Percentiles rank a stretch among this genome's conserved stretches.
phyloP scores from a whole-genome alignment of 1,140 invertebrate species.

The Portunus trituberculatus region DNA sequence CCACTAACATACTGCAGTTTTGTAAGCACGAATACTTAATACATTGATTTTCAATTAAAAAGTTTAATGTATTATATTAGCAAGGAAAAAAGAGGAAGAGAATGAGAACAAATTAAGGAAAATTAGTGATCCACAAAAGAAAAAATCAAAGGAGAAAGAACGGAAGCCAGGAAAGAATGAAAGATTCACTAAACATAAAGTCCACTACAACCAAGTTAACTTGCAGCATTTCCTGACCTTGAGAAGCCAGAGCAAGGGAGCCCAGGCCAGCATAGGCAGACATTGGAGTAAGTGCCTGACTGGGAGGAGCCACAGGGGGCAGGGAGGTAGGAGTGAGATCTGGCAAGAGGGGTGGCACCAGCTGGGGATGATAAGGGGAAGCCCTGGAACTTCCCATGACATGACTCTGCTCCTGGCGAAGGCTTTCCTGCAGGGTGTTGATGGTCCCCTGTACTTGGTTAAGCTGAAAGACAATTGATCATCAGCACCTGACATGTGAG shows the following conservation, averaged over 20 bases:
- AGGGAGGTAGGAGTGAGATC: constrained; percentile 37
- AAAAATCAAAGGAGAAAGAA: too few relatives aligned
- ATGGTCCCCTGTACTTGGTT: constrained; percentile 75
- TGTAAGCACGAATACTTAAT: too few relatives aligned
- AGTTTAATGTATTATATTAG: too few relatives aligned
- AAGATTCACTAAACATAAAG: neutral
- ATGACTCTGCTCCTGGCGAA: constrained; percentile 69
- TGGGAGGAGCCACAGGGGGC: neutral
- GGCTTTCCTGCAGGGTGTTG: constrained; percentile 68
- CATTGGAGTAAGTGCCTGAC: constrained; percentile 67
- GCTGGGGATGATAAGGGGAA: neutral
- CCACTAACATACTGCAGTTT: too few relatives aligned
- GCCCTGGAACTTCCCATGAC: neutral
- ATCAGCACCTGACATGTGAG: too few relatives aligned
- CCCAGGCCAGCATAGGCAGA: constrained; percentile 67
- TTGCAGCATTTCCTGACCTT: neutral
- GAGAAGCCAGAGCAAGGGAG: constrained; percentile 46
- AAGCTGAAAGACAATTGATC: constrained; percentile 25
- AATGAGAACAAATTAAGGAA: neutral
- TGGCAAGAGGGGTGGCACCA: constrained; percentile 29
- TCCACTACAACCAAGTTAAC: neutral
- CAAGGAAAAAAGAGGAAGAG: too few relatives aligned
- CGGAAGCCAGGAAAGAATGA: too few relatives aligned
- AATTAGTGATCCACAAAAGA: neutral
- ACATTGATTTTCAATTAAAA: too few relatives aligned